Conservation (phyloP, 2,113 vertebrate genomes). For the Melanerpes formicivorus region DNA sequence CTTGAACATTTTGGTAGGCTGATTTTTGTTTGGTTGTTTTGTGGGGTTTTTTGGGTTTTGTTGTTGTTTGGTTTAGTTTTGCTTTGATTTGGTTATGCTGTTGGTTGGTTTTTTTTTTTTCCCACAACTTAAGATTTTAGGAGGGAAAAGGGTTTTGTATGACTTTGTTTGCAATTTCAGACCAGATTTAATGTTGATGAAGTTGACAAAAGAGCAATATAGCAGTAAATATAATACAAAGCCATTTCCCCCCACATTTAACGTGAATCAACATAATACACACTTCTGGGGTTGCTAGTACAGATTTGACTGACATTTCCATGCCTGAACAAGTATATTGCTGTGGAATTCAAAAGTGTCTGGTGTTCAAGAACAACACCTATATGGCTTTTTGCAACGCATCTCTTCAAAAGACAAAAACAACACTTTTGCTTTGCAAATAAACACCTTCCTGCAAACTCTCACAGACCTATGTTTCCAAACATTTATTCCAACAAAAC, state of each 20-base stretch:
- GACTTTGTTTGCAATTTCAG: neutral
- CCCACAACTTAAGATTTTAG: neutral
- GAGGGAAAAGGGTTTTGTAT: neutral
- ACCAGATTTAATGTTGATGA: neutral
- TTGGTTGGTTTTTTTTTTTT: neutral
- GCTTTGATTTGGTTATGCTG: too few species aligned
- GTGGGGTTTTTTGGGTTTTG: too few species aligned
- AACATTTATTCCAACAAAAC: neutral
- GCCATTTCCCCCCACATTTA: fast-evolving
- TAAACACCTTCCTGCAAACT: neutral
- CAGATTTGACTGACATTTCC: neutral
- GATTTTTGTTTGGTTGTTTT: too few species aligned
- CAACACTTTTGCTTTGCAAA: neutral
- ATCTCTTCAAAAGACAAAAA: neutral
- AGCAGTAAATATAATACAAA: neutral
- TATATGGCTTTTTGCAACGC: neutral
- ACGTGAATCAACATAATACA: neutral
- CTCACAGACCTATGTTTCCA: neutral
- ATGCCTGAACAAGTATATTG: neutral
- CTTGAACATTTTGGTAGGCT: neutral
- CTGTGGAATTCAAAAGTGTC: neutral
- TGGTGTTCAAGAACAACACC: neutral
- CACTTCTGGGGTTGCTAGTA: neutral
- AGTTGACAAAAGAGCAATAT: neutral
- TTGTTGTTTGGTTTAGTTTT: too few species aligned